phyloP scores from a whole-genome alignment of 1,140 invertebrate species.

The Nasonia longicornis region DNA sequence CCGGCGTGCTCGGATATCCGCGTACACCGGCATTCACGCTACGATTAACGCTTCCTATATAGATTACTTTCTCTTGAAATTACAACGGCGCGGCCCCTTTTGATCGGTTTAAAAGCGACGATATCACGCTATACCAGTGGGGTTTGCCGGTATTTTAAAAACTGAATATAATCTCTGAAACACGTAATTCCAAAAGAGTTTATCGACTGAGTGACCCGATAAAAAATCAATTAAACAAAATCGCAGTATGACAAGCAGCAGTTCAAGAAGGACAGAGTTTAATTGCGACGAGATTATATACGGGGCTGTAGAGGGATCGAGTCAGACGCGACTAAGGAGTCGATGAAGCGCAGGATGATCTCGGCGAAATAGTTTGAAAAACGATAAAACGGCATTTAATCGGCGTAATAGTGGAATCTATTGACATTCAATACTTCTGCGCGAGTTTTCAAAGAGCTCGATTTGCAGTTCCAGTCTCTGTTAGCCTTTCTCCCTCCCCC shows the following conservation, averaged over 20 bases:
- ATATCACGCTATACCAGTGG: too few species aligned
- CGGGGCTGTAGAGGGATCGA: too few species aligned
- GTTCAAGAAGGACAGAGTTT: too few species aligned
- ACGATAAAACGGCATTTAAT: constrained; percentile 24
- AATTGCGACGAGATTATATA: too few species aligned
- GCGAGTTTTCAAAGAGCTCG: constrained; percentile 23
- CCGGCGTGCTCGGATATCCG: too few species aligned
- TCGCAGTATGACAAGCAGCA: too few species aligned
- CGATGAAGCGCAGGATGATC: neutral
- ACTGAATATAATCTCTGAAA: too few species aligned
- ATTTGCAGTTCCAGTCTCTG: constrained; percentile 27
- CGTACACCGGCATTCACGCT: neutral
- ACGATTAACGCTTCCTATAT: neutral
- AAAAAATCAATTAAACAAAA: too few species aligned
- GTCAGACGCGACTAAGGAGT: too few species aligned
- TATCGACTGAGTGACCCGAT: too few species aligned
- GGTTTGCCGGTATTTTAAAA: too few species aligned
- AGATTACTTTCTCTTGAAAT: neutral
- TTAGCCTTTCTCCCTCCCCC: constrained; percentile 13
- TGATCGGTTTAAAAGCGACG: neutral
- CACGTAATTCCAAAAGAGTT: too few species aligned
- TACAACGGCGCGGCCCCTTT: neutral
- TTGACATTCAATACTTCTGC: constrained; percentile 35
- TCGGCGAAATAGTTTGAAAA: constrained; percentile 8
- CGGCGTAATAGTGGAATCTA: constrained; percentile 26